Evolutionary conservation across 2,797 vertebrate genomes (phyloP).

Genomic region (Diplodus puntazzo): DNA sequence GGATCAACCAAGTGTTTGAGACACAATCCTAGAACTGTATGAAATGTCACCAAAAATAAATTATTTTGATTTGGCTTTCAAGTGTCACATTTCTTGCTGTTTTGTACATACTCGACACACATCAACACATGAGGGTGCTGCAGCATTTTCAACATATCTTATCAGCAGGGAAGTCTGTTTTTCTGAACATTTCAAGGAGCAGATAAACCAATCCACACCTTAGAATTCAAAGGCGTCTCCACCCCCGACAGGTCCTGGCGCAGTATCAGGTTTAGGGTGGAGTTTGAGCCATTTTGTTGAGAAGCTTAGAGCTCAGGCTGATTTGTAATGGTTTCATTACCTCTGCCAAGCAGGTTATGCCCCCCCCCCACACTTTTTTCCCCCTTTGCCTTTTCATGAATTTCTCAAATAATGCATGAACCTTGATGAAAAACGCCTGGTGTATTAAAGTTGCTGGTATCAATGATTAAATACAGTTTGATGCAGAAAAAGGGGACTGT

Average conservation of each 20-base stretch:
- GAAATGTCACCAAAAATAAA: constrained; percentile 90
- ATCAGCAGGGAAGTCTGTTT: not conserved
- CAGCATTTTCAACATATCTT: rapidly evolving
- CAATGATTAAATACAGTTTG: too few species aligned
- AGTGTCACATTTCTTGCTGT: constrained; percentile 55
- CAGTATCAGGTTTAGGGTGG: not conserved
- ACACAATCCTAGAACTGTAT: constrained; percentile 89
- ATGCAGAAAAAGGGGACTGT: too few species aligned
- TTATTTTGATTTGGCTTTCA: constrained; percentile 89
- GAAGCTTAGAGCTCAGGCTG: not conserved
- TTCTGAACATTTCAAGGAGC: not conserved
- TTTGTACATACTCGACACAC: not conserved
- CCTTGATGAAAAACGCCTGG: too few species aligned
- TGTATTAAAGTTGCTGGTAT: too few species aligned
- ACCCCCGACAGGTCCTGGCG: not conserved
- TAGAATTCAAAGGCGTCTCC: not conserved
- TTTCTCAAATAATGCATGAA: too few species aligned
- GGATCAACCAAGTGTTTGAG: constrained; percentile 87
- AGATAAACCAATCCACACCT: not conserved
- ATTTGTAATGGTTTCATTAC: not conserved
- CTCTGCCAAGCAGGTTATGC: too few species aligned
- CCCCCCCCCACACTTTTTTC: too few species aligned
- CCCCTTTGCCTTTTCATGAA: too few species aligned
- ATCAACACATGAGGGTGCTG: too few species aligned
- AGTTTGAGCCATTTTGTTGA: not conserved